Base-by-base conservation (phyloP, 2,113 vertebrate genomes). In the Galeopterus variegatus region DNA sequence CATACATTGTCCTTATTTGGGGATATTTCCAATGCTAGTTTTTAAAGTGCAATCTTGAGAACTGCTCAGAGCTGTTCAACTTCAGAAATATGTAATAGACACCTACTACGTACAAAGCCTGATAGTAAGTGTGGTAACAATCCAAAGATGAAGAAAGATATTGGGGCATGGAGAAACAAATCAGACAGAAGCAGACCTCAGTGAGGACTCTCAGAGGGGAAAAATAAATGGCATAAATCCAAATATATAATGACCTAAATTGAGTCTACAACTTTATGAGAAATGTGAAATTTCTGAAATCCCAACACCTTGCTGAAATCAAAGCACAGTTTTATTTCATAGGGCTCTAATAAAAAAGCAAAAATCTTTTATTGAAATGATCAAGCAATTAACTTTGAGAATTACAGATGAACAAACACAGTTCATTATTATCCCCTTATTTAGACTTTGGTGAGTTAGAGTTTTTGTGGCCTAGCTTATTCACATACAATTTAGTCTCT, bases 331-430 rank as follows among this genome's bases (percentile, higher is more conserved):
- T 79, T 94, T 87, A 76, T 67, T 91, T 88, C 24, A 65, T 12
- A 54, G 41, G n/a, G 24, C n/a, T 90, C 28, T 88, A 70, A 89
- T 52, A n/a, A 92, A 87, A 87, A 73, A 86, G 58, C 33, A 45
- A 64, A 33, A 90, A 8, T 1, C 1, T n/a, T 79, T 67, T 15
- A 67, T 15, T 79, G n/a, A 85, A 65, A 77, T 70, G 48, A 75
- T 41, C n/a, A 79, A 75, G 21, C 0, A 21, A 69, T 45, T 77
- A 92, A 48, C 7, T n/a, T 88, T 82, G 60, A 94, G 28, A 93
- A 80, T n/a, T 60, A 15, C 52, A 92, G 80, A 58, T 89, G 90
- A 81, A 81, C 24, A 80, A 83, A 93, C 45, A 70, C 18, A 95
- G 60, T 82, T 94, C n/a, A 58, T 80, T 90, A 28, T 83, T 79